Conservation (phyloP, 2,888 invertebrate species). For the Trimorus sp. region DNA sequence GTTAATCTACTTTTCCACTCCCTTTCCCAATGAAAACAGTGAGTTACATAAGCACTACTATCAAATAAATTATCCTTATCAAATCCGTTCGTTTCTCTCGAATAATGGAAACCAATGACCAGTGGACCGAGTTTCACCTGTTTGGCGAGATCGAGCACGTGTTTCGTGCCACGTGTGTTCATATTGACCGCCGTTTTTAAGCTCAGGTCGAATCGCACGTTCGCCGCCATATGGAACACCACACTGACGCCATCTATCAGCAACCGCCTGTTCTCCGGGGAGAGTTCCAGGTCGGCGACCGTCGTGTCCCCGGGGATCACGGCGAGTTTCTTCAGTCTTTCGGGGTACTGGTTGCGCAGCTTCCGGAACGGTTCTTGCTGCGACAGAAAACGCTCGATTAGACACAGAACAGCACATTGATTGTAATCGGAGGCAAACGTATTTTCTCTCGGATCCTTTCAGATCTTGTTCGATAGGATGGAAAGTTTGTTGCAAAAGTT, state of each 20-base stretch:
- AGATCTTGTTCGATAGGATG: conserved; percentile 17
- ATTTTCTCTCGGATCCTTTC: conserved; percentile 25
- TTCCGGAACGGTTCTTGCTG: conserved; percentile 79
- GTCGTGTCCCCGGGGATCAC: conserved; percentile 87
- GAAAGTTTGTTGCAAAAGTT: conserved; percentile 8
- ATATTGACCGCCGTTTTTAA: conserved; percentile 85
- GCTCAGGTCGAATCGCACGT: conserved; percentile 89
- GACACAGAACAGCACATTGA: conserved; percentile 15
- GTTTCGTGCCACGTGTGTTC: conserved; percentile 85
- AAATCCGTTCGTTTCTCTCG: too few species aligned
- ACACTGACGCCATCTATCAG: conserved; percentile 86
- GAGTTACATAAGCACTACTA: too few species aligned
- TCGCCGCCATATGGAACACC: conserved; percentile 93
- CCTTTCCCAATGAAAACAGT: too few species aligned
- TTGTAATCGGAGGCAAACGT: conserved; percentile 16
- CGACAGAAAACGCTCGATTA: conserved; percentile 11
- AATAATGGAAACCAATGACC: too few species aligned
- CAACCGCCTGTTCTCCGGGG: conserved; percentile 83
- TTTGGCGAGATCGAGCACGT: conserved; percentile 82
- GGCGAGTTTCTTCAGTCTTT: conserved; percentile 85
- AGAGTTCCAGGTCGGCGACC: conserved; percentile 84
- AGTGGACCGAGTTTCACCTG: conserved; percentile 70
- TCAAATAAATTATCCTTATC: too few species aligned
- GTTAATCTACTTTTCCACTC: too few species aligned
- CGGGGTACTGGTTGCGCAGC: conserved; percentile 83